These are phyloP conservation scores for Tanypteryx hageni DNA, from an alignment of 2,888 invertebrate species.

Conservation along the genomic window DNA sequence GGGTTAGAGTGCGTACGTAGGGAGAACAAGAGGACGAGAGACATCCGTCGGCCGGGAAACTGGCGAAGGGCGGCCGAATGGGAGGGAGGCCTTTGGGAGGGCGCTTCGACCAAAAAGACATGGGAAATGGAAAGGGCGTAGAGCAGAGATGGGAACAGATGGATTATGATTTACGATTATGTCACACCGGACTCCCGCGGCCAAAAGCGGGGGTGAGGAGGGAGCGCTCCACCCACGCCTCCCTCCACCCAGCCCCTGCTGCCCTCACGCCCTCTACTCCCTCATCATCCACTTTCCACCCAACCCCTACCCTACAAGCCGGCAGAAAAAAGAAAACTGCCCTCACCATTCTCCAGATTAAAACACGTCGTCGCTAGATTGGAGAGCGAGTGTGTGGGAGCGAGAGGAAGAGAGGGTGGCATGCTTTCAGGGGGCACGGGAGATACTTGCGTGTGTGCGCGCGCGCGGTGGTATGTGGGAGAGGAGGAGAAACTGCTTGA, in stretches of 20 bases:
- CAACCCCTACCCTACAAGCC: background rate
- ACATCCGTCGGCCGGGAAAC: background rate
- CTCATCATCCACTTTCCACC: background rate
- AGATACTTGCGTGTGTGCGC: background rate
- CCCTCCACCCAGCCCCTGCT: background rate
- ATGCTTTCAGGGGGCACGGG: background rate
- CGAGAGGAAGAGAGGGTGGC: background rate
- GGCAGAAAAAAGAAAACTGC: background rate
- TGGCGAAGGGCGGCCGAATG: background rate
- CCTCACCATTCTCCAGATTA: constrained; percentile 29
- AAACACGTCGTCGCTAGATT: constrained; percentile 12
- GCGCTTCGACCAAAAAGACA: background rate
- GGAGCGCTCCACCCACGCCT: background rate
- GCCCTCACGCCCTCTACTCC: background rate
- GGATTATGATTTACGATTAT: constrained; percentile 63
- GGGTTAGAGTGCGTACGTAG: background rate
- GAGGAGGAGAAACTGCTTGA: background rate
- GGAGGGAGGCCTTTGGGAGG: background rate
- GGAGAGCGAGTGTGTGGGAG: background rate
- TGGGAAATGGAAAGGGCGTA: background rate
- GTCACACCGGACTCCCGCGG: constrained; percentile 40
- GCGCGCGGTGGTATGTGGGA: background rate
- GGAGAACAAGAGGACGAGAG: background rate
- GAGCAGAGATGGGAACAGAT: constrained; percentile 32
- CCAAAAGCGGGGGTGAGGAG: background rate